phyloP scores from a whole-genome alignment of 2,113 vertebrate genomes.

The Bettongia penicillata region DNA sequence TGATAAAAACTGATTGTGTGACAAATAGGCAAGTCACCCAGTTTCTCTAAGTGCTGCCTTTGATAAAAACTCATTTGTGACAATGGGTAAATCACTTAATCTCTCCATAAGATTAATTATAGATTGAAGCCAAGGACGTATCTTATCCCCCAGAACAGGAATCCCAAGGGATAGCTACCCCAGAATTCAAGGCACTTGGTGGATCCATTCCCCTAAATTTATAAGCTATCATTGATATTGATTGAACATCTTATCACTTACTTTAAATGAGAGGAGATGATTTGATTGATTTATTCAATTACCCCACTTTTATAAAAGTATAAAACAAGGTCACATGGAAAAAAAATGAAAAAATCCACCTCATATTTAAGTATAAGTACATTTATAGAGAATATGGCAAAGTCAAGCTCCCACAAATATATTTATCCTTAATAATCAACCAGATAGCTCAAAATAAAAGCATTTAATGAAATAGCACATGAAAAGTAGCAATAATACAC shows the following conservation, averaged over 20 bases:
- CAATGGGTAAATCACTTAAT: neutral
- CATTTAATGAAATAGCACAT: no score
- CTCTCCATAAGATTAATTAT: neutral
- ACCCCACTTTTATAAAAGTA: neutral
- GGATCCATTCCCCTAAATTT: neutral
- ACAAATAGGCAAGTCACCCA: no score
- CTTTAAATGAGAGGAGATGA: neutral
- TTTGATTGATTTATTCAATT: neutral
- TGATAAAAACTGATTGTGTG: no score
- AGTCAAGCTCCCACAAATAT: neutral
- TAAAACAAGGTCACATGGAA: no score
- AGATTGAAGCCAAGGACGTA: neutral
- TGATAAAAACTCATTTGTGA: neutral
- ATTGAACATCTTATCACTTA: neutral
- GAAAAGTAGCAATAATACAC: no score
- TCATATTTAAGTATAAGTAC: neutral
- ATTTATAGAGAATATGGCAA: neutral
- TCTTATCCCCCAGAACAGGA: neutral
- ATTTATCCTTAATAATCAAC: neutral
- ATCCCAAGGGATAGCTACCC: neutral
- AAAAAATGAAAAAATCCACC: neutral
- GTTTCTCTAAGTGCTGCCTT: neutral
- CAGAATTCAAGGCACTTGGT: neutral
- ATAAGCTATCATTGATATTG: neutral
- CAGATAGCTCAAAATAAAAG: neutral